Percentiles rank a stretch among this genome's conserved stretches.
phyloP scores from a whole-genome alignment of 1,140 invertebrate species.

The Aradophagus sp. region DNA sequence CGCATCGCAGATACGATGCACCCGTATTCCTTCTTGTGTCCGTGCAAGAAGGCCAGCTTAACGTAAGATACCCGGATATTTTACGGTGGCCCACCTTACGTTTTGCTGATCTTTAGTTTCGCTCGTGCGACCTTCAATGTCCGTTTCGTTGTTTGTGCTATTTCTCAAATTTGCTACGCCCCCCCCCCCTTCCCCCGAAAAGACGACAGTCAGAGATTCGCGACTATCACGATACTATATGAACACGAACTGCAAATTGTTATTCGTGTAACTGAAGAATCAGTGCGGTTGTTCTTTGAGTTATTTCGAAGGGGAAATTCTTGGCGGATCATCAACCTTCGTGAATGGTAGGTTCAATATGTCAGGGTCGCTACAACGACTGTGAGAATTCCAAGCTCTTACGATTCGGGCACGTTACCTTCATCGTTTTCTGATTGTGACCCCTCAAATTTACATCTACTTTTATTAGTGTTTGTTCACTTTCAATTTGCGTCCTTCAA shows the following conservation, averaged over 20 bases:
- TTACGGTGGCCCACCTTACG: slow-evolving; percentile 41
- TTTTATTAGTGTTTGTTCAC: too few relatives aligned
- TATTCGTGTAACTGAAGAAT: slow-evolving; percentile 15
- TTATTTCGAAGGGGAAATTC: slow-evolving; percentile 22
- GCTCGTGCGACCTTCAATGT: slow-evolving; percentile 11
- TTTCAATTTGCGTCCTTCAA: too few relatives aligned
- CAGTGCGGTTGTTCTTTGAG: slow-evolving; percentile 1
- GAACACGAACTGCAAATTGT: slow-evolving; percentile 28
- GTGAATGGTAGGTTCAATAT: slow-evolving; percentile 29
- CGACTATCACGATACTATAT: too few relatives aligned
- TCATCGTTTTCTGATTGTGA: too few relatives aligned
- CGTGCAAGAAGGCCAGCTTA: slow-evolving; percentile 50
- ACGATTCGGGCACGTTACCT: too few relatives aligned
- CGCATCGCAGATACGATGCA: slow-evolving; percentile 70
- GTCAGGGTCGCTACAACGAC: slow-evolving; percentile 63
- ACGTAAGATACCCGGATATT: slow-evolving; percentile 62
- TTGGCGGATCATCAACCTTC: slow-evolving; percentile 25
- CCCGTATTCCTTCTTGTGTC: slow-evolving; percentile 56
- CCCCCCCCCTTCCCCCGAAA: too few relatives aligned
- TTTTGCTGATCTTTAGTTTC: slow-evolving; percentile 45
- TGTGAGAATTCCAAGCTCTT: slow-evolving; percentile 68
- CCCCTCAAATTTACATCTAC: too few relatives aligned
- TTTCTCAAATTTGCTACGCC: slow-evolving; percentile 36
- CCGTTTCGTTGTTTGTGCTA: slow-evolving; percentile 19
- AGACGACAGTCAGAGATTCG: too few relatives aligned